Evolutionary conservation across 2,113 vertebrate genomes (phyloP), one percentile per base, ranked within the genome.

Genomic region (Noctilio leporinus): DNA sequence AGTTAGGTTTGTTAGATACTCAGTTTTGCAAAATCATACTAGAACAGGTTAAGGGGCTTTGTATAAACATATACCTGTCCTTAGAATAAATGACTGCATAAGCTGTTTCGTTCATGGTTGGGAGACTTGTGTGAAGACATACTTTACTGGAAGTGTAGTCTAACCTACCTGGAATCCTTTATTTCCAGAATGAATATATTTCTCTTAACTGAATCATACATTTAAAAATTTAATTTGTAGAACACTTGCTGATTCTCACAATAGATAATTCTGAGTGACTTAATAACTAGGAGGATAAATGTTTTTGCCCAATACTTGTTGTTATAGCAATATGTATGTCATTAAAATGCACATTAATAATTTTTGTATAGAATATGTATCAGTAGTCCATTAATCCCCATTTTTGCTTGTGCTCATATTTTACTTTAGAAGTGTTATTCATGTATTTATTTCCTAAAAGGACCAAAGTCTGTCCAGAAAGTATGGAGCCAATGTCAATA

Each of bases 151-250:
- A 95, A 94, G 67, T 17, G 76, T 12, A 57, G 40, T 53, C 24
- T 40, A 51, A 43, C 10, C 7, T 40, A 77, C 38, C 10, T 78
- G 86, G 30, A 96, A 87, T 43, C 2, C n/a, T 83, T 91, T 92
- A 26, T 49, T 78, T 80, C 38, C 9, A 72, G 49, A 64, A 78
- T 85, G 26, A 72, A 22, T 86, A 8, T 24, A 53, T 91, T 83
- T 96, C 26, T 75, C n/a, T 40, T 73, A 75, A 82, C 14, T 78
- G 70, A 77, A 67, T 81, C 20, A 20, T 62, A 24, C 17, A n/a
- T 93, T 83, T 81, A 28, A 80, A 96, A 92, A 89, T 64, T 89
- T 67, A 89, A 38, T 40, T 89, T 87, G 80, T 87, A 69, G 16
- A 93, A 22, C 86, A 93, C 47, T 80, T 91, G 38, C 69, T 53